phyloP scores from a whole-genome alignment of 2,888 invertebrate genomes.

The Mechanitis mazaeus region DNA sequence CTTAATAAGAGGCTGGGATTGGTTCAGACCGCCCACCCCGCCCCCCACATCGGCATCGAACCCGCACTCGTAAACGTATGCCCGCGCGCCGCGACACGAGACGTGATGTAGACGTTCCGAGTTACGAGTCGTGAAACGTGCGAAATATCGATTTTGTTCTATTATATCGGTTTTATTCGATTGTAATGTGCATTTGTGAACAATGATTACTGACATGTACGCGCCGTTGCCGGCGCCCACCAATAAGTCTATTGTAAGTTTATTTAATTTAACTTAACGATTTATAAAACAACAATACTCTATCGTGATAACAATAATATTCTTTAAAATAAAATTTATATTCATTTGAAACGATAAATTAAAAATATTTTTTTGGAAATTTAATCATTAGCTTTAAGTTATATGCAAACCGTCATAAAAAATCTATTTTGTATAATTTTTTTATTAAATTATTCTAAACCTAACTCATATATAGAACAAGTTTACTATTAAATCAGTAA shows the following conservation, averaged over 20 bases:
- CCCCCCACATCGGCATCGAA: constrained; percentile 38
- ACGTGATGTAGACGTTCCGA: constrained; percentile 37
- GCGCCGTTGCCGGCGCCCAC: constrained; percentile 65
- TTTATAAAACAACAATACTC: neutral
- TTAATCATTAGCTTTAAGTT: no score
- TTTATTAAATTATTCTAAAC: no score
- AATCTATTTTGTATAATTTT: no score
- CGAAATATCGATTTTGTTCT: constrained; percentile 14
- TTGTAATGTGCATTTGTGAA: constrained; percentile 45
- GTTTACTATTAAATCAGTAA: no score
- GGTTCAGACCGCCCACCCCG: constrained; percentile 46
- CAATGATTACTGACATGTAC: constrained; percentile 73
- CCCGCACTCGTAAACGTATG: constrained; percentile 34
- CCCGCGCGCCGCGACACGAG: constrained; percentile 35
- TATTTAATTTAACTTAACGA: constrained; percentile 18
- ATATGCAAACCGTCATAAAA: no score
- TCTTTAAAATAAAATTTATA: no score
- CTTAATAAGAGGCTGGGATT: constrained; percentile 66
- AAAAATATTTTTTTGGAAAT: no score
- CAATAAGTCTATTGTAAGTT: constrained; percentile 68
- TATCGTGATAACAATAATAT: no score
- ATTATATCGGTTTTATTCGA: constrained; percentile 18
- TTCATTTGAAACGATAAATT: no score
- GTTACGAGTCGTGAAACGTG: constrained; percentile 17
- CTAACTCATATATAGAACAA: no score